phyloP scores from a whole-genome alignment of 2,113 vertebrate species.

The Diglossa brunneiventris region DNA sequence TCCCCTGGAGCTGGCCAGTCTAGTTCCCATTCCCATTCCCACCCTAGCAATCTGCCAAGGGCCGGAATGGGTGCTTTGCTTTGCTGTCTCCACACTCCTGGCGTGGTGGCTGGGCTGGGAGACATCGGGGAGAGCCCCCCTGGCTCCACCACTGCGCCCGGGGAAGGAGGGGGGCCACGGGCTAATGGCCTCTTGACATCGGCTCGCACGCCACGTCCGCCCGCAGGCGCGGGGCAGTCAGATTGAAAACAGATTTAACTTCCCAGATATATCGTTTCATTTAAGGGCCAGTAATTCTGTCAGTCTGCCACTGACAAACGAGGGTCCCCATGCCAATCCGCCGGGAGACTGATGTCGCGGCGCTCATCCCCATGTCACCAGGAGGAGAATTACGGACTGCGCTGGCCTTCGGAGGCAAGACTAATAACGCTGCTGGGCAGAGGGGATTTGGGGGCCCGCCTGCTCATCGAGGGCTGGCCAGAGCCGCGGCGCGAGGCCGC shows the following conservation, averaged over 20 bases:
- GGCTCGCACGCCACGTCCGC: slow-evolving; percentile 63
- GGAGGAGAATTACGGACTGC: slow-evolving; percentile 76
- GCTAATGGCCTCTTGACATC: slow-evolving; percentile 61
- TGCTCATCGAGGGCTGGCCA: slow-evolving; percentile 56
- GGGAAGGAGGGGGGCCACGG: background rate
- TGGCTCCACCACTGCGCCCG: fast-evolving
- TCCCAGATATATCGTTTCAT: slow-evolving; percentile 83
- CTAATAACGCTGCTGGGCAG: slow-evolving; percentile 58
- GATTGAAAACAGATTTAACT: slow-evolving; percentile 73
- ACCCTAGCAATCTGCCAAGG: fast-evolving
- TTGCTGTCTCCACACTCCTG: background rate
- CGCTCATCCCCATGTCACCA: slow-evolving; percentile 61
- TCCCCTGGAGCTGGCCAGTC: background rate
- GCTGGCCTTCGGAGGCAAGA: slow-evolving; percentile 78
- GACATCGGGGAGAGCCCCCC: background rate
- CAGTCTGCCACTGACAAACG: slow-evolving; percentile 77
- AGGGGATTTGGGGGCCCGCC: slow-evolving; percentile 54
- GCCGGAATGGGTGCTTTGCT: background rate
- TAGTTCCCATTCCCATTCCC: background rate
- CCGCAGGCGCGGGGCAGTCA: slow-evolving; percentile 37
- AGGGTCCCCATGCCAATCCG: slow-evolving; percentile 67
- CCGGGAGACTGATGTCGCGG: slow-evolving; percentile 46
- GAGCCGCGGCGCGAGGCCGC: slow-evolving; percentile 24
- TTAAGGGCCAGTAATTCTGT: slow-evolving; percentile 81
- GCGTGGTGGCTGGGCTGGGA: fast-evolving